Conservation (phyloP, 35 echinoderm and acorn worm genomes). For the Ptychodera flava region DNA sequence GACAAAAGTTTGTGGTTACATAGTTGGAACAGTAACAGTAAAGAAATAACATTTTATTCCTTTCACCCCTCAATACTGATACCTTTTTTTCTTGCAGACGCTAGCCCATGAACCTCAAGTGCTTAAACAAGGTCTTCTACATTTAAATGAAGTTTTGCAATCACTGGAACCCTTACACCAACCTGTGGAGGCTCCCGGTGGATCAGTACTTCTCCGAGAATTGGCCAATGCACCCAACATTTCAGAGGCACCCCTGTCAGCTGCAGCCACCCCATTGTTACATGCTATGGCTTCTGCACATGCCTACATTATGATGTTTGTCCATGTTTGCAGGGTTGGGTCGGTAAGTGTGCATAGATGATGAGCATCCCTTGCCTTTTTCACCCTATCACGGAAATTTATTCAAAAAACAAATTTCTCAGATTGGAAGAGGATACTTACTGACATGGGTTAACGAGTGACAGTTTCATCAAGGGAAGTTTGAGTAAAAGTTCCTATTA, state of each 20-base stretch:
- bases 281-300: slow-evolving; percentile 86
- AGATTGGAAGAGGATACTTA: too few relatives aligned
- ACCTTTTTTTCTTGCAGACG: slow-evolving; percentile 46
- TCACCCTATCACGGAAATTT: too few relatives aligned
- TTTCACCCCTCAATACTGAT: too few relatives aligned
- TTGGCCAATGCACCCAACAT: slow-evolving; percentile 75
- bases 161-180: slow-evolving; percentile 85
- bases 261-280: slow-evolving; percentile 75
- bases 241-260: slow-evolving; percentile 59
- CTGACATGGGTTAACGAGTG: too few relatives aligned
- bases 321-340: slow-evolving; percentile 94
- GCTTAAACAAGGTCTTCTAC: slow-evolving; percentile 74
- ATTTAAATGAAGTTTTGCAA: slow-evolving; percentile 65
- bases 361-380: neutral
- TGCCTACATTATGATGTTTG: slow-evolving; percentile 93
- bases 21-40: too few relatives aligned
- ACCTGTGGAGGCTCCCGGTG: slow-evolving; percentile 71
- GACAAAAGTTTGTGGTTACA: too few relatives aligned
- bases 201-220: slow-evolving; percentile 85
- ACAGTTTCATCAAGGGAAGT: too few relatives aligned
- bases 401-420: too few relatives aligned
- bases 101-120: slow-evolving; percentile 78
- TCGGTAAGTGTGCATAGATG: slow-evolving; percentile 59
- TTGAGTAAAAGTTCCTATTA: too few relatives aligned
- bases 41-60: too few relatives aligned